Evolutionary conservation across 1,140 invertebrate species (phyloP).

Genomic region (Atta texana): DNA sequence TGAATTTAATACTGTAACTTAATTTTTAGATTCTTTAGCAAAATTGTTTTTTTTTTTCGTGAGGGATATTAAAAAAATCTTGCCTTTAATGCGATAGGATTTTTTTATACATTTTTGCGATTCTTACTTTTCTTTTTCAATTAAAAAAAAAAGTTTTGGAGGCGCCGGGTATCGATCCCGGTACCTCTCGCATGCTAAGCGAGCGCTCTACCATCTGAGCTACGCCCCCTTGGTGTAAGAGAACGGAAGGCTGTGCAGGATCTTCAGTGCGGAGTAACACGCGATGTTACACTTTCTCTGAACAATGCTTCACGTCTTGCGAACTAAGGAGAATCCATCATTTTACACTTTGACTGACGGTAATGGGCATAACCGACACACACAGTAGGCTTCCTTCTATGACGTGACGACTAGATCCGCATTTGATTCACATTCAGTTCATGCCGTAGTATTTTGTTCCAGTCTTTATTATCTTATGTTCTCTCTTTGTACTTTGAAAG

Average conservation of each 20-base stretch:
- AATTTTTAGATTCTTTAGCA: too few species aligned
- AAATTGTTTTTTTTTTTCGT: too few species aligned
- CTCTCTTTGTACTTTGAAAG: not conserved
- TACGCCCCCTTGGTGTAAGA: conserved; percentile 88
- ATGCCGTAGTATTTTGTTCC: not conserved
- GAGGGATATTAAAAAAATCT: not conserved
- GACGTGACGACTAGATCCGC: not conserved
- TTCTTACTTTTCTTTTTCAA: not conserved
- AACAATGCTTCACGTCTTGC: not conserved
- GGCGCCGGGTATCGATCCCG: conserved; percentile 94
- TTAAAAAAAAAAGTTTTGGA: conserved; percentile 85
- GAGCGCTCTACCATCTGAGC: conserved; percentile 95
- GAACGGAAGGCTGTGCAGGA: not conserved
- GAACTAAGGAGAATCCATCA: not conserved
- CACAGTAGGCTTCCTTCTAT: not conserved
- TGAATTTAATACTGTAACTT: too few species aligned
- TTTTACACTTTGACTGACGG: not conserved
- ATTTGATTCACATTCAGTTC: conserved; percentile 1
- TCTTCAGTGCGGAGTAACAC: conserved; percentile 13
- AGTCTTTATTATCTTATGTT: not conserved
- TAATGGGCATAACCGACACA: not conserved
- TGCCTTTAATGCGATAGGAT: not conserved
- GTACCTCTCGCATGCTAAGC: conserved; percentile 95
- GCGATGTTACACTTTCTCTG: conserved; percentile 40
- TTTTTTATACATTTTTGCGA: not conserved